These are phyloP conservation scores for Hassar affinis DNA, from an alignment of 2,113 vertebrate genomes.

Conservation along the genomic window DNA sequence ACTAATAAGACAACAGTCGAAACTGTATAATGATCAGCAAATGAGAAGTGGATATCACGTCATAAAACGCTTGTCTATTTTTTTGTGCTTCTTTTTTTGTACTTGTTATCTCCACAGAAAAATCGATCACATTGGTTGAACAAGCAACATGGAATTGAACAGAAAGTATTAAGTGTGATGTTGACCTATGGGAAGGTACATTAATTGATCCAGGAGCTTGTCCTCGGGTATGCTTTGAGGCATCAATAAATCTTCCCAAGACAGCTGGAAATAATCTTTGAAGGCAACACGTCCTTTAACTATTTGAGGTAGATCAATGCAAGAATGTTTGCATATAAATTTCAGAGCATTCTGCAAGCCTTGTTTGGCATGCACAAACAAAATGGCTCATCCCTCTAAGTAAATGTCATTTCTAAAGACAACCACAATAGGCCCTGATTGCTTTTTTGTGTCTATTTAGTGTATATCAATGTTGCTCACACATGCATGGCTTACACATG, in stretches of 20 bases:
- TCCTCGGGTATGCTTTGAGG: background rate
- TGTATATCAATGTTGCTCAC: constrained; percentile 13
- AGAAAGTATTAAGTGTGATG: constrained; percentile 9
- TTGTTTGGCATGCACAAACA: constrained; percentile 22
- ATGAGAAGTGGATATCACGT: background rate
- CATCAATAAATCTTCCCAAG: constrained; percentile 12
- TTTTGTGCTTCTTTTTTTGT: background rate
- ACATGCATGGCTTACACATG: constrained; percentile 25
- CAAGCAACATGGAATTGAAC: background rate
- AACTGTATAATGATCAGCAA: background rate
- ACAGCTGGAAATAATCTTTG: constrained; percentile 19
- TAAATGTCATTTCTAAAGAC: constrained; percentile 24
- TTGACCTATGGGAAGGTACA: constrained; percentile 20
- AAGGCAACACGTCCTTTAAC: constrained; percentile 23
- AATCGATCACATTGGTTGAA: background rate
- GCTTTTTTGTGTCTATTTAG: background rate
- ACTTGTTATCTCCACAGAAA: background rate
- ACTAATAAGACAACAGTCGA: background rate
- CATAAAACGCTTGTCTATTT: background rate
- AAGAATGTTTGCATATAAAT: constrained; percentile 25
- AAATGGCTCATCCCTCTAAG: constrained; percentile 17
- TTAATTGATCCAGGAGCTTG: constrained; percentile 27
- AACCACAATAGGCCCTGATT: constrained; percentile 26
- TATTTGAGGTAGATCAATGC: constrained; percentile 12
- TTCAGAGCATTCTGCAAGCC: background rate